These are phyloP conservation scores for Octonoba sinensis DNA, from an alignment of 2,888 invertebrate species.

Conservation along the genomic window DNA sequence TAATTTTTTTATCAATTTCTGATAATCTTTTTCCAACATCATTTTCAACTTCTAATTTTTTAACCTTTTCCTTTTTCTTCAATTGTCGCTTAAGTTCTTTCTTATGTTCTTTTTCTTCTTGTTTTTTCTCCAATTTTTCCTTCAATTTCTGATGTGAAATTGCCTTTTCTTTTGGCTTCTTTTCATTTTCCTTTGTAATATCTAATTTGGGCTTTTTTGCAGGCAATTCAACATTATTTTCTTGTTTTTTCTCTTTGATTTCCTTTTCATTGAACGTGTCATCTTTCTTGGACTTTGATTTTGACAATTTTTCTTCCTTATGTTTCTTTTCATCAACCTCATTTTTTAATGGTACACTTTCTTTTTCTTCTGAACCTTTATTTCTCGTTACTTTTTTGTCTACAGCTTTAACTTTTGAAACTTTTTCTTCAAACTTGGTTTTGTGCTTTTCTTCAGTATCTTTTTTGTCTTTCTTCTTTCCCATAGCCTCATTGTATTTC, in stretches of 20 bases:
- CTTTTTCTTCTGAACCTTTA: conserved; percentile 16
- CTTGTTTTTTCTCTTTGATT: conserved; percentile 3
- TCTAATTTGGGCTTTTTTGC: conserved; percentile 29
- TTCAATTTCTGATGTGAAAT: conserved; percentile 13
- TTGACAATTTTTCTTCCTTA: neutral
- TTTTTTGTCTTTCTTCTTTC: conserved; percentile 16
- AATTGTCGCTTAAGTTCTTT: conserved; percentile 28
- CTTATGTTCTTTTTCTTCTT: conserved; percentile 48
- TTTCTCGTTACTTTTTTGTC: conserved; percentile 11
- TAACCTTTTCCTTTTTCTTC: conserved; percentile 36
- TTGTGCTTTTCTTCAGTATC: conserved; percentile 4
- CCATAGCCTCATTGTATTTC: conserved; percentile 36
- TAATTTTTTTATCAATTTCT: conserved; percentile 47
- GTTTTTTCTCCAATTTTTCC: conserved; percentile 44
- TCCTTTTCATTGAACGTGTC: conserved; percentile 1
- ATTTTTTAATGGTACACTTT: conserved; percentile 15
- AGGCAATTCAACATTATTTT: conserved; percentile 17
- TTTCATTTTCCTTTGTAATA: neutral
- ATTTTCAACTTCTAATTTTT: conserved; percentile 31
- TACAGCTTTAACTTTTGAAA: conserved; percentile 4
- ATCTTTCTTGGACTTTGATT: conserved; percentile 7
- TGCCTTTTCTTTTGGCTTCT: conserved; percentile 8
- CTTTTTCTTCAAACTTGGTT: conserved; percentile 18
- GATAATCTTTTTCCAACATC: conserved; percentile 25
- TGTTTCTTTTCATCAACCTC: conserved; percentile 10